Evolutionary conservation across 2,888 invertebrate species (phyloP).

Genomic region (Aphodius granarius): DNA sequence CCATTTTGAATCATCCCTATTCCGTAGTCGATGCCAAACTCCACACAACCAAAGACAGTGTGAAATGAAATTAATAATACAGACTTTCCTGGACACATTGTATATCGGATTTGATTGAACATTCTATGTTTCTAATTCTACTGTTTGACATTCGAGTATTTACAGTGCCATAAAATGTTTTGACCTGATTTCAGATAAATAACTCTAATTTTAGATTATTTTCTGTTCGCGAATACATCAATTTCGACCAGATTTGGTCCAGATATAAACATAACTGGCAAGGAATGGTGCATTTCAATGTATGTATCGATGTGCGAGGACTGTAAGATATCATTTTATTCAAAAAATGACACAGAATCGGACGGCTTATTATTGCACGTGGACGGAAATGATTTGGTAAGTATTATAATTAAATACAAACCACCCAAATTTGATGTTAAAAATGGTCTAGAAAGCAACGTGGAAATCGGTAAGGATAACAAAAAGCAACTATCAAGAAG

Average conservation of each 20-base stretch:
- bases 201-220: slow-evolving; percentile 42
- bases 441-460: background rate
- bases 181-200: background rate
- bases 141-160: no score
- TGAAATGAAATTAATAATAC: no score
- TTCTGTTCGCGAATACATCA: slow-evolving; percentile 43
- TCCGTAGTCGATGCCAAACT: no score
- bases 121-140: no score
- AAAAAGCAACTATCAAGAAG: slow-evolving; percentile 40
- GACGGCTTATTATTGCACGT: slow-evolving; percentile 25
- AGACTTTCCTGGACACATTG: no score
- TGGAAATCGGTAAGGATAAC: slow-evolving; percentile 46
- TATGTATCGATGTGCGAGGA: slow-evolving; percentile 43
- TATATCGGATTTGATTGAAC: no score
- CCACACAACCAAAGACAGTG: no score
- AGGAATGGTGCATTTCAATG: slow-evolving; percentile 45
- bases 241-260: slow-evolving; percentile 46
- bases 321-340: slow-evolving; percentile 45
- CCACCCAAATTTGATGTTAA: background rate
- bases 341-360: slow-evolving; percentile 31
- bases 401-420: background rate
- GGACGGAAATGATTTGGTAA: slow-evolving; percentile 23
- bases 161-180: no score
- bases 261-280: slow-evolving; percentile 37
- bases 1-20: no score